Base-by-base conservation (phyloP, 2,797 vertebrate species). In the Fistularia tabacaria region DNA sequence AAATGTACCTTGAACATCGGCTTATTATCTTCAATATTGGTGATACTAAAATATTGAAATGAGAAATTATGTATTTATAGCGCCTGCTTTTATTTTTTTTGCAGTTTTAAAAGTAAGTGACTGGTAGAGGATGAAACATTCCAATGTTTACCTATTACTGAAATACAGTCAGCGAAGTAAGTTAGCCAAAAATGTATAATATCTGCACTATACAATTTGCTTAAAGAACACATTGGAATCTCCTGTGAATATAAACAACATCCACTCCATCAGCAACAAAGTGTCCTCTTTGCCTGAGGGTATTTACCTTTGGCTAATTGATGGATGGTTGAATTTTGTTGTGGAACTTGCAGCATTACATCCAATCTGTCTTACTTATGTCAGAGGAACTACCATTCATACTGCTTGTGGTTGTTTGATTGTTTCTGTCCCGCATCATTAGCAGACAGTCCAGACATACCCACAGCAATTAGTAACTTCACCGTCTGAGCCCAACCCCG, bases 331-430 rank as follows among this genome's bases (percentile, higher is more conserved):
- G 3, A 36, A 74, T 79, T 74, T 81, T 60, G 51, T 44, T 54
- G 62, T 75, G 69, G 64, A 58, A 71, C 62, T 73, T 54, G 55
- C 1, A 76, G 63, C 57, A 73, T 73, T 64, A 52, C 59, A 61
- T 77, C 60, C 57, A 77, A 84, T 88, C 66, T 74, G 66, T 81
- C 85, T 70, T 55, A 71, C 75, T 84, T 81, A 79, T 76, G 75
- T 71, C 51, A 56, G 63, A 59, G 71, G 54, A 74, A 71, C 64
- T 62, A 72, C 51, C 56, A 71, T 64, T 59, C 51, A 46, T 7
- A 9, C 62, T 58, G 74, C 62, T 56, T 54, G 59, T 59, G 58
- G 71, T 82, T 73, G 61, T 78, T 62, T 80, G 74, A 87, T 85
- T 83, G 79, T 78, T 77, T 73, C 52, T 60, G 69, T 49, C 66